These are phyloP conservation scores for Chymomyza procnemis DNA, from an alignment of 2,888 invertebrate species.

Conservation along the genomic window DNA sequence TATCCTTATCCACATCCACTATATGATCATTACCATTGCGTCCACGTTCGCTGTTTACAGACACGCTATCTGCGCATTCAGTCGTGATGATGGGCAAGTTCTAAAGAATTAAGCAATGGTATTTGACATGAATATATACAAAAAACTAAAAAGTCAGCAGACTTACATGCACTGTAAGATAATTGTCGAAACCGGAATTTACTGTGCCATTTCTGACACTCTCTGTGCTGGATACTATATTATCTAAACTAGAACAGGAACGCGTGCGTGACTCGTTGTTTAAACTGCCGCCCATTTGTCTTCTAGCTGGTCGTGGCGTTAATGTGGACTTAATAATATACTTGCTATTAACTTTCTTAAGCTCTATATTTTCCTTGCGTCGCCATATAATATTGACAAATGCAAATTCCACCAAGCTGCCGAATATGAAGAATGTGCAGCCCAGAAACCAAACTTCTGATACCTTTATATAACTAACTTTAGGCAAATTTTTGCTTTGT, in stretches of 20 bases:
- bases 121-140: not conserved
- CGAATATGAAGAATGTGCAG: constrained; percentile 75
- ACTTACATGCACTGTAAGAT: constrained; percentile 74
- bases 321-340: constrained; percentile 74
- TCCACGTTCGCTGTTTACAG: constrained; percentile 66
- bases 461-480: constrained; percentile 75
- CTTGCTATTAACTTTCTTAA: constrained; percentile 75
- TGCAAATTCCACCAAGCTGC: constrained; percentile 74
- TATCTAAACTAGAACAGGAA: constrained; percentile 84
- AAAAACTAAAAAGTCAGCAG: not conserved
- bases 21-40: constrained; percentile 56
- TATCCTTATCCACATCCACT: constrained; percentile 67
- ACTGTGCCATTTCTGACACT: constrained; percentile 78
- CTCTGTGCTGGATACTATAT: constrained; percentile 86
- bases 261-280: constrained; percentile 80
- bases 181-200: constrained; percentile 79
- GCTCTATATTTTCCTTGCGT: constrained; percentile 74
- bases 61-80: constrained; percentile 68
- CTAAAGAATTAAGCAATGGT: not conserved
- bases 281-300: constrained; percentile 62
- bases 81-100: constrained; percentile 74
- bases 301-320: constrained; percentile 71
- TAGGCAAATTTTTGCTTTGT: constrained; percentile 73
- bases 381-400: constrained; percentile 76
- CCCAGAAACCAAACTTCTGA: constrained; percentile 75